These are phyloP conservation scores for Fulica atra DNA, from an alignment of 2,113 vertebrate genomes.

Conservation along the genomic window DNA sequence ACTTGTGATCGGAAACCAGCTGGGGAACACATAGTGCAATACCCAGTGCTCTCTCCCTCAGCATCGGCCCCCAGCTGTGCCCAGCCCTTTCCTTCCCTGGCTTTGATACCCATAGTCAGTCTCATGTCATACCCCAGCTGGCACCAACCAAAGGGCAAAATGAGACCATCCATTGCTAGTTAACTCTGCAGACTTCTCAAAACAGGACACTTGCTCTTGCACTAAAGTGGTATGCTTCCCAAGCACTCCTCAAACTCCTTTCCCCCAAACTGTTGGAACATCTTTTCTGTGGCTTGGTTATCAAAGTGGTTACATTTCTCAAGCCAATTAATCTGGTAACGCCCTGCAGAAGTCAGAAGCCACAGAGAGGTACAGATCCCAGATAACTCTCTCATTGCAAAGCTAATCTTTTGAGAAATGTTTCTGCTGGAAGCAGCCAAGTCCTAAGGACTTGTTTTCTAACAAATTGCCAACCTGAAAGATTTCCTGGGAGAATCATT, in stretches of 20 bases:
- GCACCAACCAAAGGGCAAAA: neutral
- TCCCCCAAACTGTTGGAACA: neutral
- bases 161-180: neutral
- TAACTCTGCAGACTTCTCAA: neutral
- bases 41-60: neutral
- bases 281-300: neutral
- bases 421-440: neutral
- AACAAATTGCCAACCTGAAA: neutral
- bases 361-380: neutral
- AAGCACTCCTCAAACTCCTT: neutral
- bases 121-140: neutral
- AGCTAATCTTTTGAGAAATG: neutral
- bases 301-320: neutral
- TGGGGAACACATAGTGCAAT: fast-evolving
- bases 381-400: neutral
- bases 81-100: neutral
- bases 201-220: neutral
- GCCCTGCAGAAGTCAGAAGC: neutral
- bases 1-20: neutral
- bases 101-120: neutral
- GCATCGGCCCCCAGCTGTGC: neutral
- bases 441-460: neutral
- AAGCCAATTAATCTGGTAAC: neutral
- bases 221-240: neutral
- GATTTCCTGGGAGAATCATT: neutral